Conservation (phyloP, 1,140 invertebrate genomes). For the Magallana gigas region DNA sequence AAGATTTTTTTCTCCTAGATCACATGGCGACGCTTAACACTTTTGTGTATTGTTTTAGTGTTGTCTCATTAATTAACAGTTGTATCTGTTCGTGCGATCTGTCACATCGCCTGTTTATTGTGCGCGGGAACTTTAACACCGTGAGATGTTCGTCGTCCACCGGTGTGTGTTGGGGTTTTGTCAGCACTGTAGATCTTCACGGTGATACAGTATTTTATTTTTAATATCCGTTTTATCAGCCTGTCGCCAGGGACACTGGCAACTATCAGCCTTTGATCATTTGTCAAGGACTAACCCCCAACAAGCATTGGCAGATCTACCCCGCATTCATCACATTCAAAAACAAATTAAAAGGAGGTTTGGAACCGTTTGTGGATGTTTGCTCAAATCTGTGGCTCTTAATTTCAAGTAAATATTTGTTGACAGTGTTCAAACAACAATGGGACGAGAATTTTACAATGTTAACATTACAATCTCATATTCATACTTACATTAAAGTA, state of each 20-base stretch:
- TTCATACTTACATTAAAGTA: too few species aligned
- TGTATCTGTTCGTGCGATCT: neutral
- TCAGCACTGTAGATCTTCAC: neutral
- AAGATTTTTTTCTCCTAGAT: too few species aligned
- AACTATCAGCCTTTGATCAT: neutral
- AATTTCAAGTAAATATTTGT: slow-evolving; percentile 27
- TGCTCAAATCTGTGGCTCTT: neutral
- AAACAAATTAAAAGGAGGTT: slow-evolving; percentile 5
- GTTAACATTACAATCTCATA: too few species aligned
- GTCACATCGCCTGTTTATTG: neutral
- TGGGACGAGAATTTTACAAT: neutral
- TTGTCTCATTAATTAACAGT: neutral
- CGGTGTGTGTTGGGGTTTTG: neutral
- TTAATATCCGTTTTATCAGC: slow-evolving; percentile 14
- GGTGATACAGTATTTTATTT: slow-evolving; percentile 14
- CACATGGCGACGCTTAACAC: too few species aligned
- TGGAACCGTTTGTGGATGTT: neutral
- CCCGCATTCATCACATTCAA: neutral
- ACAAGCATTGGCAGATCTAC: neutral
- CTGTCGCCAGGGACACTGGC: slow-evolving; percentile 8
- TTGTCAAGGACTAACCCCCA: neutral
- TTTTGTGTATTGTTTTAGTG: neutral
- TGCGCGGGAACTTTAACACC: neutral
- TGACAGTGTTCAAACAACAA: slow-evolving; percentile 32
- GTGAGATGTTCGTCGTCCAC: neutral